Evolutionary conservation across 2,888 invertebrate genomes (phyloP), one percentile per base, ranked within the genome.

Genomic region (Mimumesa dahlbomi): DNA sequence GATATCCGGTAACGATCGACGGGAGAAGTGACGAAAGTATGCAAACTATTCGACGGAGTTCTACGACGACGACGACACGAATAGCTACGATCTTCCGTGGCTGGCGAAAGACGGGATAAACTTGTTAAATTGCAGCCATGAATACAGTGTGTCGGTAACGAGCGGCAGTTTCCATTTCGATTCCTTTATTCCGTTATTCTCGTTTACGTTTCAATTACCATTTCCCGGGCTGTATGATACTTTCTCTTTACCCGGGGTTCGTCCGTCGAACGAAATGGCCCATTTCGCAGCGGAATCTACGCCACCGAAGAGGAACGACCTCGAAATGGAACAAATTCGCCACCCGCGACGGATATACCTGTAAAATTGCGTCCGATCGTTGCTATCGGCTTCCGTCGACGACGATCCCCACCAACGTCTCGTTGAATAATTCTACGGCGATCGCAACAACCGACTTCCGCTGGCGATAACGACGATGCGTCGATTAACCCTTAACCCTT

Each of bases 41-140:
- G 83, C 83, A 62, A 82, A 82, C 80, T 82, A 82, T 83, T 69
- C 52, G 54, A 49, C 53, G 65, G 66, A 73, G 70, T 71, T 57
- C 54, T 63, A 52, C 50, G 40, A 53, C 54, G 31, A 7, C 48
- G 65, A 61, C 73, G 77, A 62, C 46, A 61, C 73, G 18, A 25
- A 16, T n/a, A n/a, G n/a, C n/a, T n/a, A n/a, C n/a, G n/a, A n/a
- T n/a, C n/a, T n/a, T n/a, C n/a, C n/a, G n/a, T n/a, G n/a, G n/a
- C n/a, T n/a, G n/a, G n/a, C n/a, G n/a, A n/a, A n/a, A n/a, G n/a
- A n/a, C n/a, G n/a, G n/a, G n/a, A n/a, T n/a, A n/a, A n/a, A n/a
- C n/a, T n/a, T n/a, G n/a, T n/a, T n/a, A n/a, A n/a, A n/a, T n/a
- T n/a, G n/a, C n/a, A n/a, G n/a, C n/a, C n/a, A n/a, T n/a, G n/a